These are phyloP conservation scores for Pelecanoides urinatrix DNA, from an alignment of 2,113 vertebrate genomes.

Conservation along the genomic window DNA sequence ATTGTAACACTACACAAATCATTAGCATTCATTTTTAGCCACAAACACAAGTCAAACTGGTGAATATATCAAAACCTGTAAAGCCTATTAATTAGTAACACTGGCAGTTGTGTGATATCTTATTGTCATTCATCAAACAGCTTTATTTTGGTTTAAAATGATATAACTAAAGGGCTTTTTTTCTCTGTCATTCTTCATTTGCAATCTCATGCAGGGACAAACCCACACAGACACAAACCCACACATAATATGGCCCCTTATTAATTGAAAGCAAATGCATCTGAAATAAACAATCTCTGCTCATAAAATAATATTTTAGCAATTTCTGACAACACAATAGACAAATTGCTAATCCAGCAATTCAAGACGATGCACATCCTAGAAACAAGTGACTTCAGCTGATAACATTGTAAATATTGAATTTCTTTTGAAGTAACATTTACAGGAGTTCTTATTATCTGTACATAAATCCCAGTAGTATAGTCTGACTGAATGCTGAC, in stretches of 20 bases:
- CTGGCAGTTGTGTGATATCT: slow-evolving; percentile 12
- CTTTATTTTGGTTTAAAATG: slow-evolving; percentile 55
- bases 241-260: slow-evolving; percentile 21
- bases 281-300: neutral
- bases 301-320: neutral
- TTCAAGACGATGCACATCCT: neutral
- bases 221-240: slow-evolving; percentile 23
- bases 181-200: slow-evolving; percentile 43
- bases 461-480: neutral
- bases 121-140: slow-evolving; percentile 57
- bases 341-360: neutral
- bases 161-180: neutral
- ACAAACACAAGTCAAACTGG: slow-evolving; percentile 34
- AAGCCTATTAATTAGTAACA: slow-evolving; percentile 60
- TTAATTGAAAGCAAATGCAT: slow-evolving; percentile 28
- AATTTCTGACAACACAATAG: neutral
- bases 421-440: neutral
- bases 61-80: slow-evolving; percentile 46
- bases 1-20: neutral
- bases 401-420: neutral
- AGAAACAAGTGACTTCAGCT: neutral
- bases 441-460: neutral
- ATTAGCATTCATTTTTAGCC: slow-evolving; percentile 50
- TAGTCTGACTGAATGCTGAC: neutral
- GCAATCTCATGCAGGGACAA: slow-evolving; percentile 9